Conservation (phyloP, 2,888 invertebrate species). For the Drosophila paramelanica region DNA sequence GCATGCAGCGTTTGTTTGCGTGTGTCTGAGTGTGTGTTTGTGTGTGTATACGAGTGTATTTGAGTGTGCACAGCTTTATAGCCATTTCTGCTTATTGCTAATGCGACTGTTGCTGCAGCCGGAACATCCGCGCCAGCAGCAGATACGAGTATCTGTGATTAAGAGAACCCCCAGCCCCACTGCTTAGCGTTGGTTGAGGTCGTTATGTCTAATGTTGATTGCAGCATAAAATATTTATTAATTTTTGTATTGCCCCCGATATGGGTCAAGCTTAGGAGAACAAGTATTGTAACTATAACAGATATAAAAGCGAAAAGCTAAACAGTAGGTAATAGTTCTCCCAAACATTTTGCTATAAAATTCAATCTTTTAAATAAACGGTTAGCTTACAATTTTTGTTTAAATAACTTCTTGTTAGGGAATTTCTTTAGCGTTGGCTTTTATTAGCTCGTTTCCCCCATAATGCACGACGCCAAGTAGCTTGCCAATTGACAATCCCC, state of each 20-base stretch:
- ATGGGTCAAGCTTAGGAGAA: constrained; percentile 1
- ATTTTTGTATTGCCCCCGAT: constrained; percentile 20
- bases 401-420: constrained; percentile 1
- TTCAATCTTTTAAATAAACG: neutral
- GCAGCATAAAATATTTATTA: constrained; percentile 65
- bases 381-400: constrained; percentile 3
- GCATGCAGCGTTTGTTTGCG: constrained; percentile 55
- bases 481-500: constrained; percentile 51
- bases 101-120: constrained; percentile 64
- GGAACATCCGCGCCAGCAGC: constrained; percentile 41
- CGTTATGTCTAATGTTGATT: constrained; percentile 53
- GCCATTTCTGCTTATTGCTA: constrained; percentile 74
- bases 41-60: constrained; percentile 20
- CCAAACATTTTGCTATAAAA: neutral
- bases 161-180: constrained; percentile 17
- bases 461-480: constrained; percentile 30
- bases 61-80: constrained; percentile 57
- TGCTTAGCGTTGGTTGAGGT: constrained; percentile 19
- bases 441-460: constrained; percentile 35
- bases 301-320: neutral
- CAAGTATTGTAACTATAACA: neutral
- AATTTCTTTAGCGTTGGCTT: constrained; percentile 20
- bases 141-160: constrained; percentile 37
- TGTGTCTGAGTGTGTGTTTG: constrained; percentile 4
- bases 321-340: neutral